Conservation (phyloP, 2,797 vertebrate genomes). For the Diglossa cyanea region DNA sequence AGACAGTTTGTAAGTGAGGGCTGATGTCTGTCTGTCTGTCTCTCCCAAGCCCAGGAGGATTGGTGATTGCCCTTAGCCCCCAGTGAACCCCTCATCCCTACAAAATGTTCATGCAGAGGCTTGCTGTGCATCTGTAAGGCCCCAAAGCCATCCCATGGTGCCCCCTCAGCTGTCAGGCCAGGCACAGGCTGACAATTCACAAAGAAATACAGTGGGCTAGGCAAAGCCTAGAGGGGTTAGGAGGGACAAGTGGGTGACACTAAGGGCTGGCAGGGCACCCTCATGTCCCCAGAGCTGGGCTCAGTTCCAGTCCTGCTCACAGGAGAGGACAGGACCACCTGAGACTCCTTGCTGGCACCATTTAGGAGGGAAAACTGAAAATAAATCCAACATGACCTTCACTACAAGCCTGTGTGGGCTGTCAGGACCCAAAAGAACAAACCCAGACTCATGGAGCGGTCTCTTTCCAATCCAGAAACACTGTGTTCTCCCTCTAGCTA, state of each 20-base stretch:
- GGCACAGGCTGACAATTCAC: not conserved
- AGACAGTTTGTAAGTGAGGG: not conserved
- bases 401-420: fast-evolving
- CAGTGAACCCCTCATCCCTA: not conserved
- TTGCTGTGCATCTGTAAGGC: not conserved
- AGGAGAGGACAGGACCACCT: not conserved
- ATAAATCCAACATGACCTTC: not conserved
- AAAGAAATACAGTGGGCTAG: fast-evolving
- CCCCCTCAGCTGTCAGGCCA: not conserved
- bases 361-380: not conserved
- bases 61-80: not conserved
- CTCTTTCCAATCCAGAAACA: not conserved
- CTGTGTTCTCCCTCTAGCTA: not conserved
- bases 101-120: not conserved
- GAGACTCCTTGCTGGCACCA: not conserved
- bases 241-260: not conserved
- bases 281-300: not conserved
- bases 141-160: not conserved
- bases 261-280: not conserved
- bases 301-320: not conserved
- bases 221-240: not conserved
- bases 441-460: not conserved
- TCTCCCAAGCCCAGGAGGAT: not conserved
- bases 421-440: not conserved
- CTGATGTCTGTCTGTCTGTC: not conserved